Percentiles rank a stretch among this genome's conserved stretches.
phyloP scores from a whole-genome alignment of 1,140 invertebrate genomes.

The Drosophila gunungcola region DNA sequence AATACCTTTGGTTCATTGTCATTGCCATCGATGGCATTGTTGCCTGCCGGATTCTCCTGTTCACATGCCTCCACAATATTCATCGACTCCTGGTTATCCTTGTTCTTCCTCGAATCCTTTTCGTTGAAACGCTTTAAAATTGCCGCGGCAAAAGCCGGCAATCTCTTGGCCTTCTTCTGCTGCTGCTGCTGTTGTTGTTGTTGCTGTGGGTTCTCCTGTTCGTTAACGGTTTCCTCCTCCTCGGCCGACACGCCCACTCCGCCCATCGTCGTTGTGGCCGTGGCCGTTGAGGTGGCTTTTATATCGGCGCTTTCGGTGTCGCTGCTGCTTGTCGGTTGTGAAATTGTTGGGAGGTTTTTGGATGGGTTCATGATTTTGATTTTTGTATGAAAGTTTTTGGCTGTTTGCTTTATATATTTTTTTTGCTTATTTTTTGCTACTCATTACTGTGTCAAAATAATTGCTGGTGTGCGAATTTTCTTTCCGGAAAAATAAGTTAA shows the following conservation, averaged over 20 bases:
- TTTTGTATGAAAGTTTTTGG: constrained; percentile 28
- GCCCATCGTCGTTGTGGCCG: constrained; percentile 63
- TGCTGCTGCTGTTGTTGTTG: constrained; percentile 25
- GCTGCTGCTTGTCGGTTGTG: constrained; percentile 82
- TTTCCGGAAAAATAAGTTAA: constrained; percentile 1
- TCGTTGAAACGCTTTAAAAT: constrained; percentile 80
- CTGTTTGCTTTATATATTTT: constrained; percentile 24
- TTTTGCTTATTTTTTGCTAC: constrained; percentile 32
- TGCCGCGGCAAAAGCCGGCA: constrained; percentile 75
- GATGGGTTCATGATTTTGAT: constrained; percentile 53
- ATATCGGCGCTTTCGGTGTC: constrained; percentile 86
- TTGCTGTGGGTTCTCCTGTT: constrained; percentile 22
- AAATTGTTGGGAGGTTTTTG: constrained; percentile 46
- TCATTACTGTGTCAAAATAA: constrained; percentile 71
- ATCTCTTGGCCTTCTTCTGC: constrained; percentile 66
- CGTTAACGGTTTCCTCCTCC: constrained; percentile 26
- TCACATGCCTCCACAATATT: constrained; percentile 37
- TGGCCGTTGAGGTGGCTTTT: constrained; percentile 74
- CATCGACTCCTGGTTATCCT: constrained; percentile 70
- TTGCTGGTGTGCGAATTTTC: constrained; percentile 48
- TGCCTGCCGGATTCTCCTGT: constrained; percentile 28
- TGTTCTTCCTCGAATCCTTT: constrained; percentile 57
- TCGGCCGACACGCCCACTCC: constrained; percentile 34
- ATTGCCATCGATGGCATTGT: constrained; percentile 74
- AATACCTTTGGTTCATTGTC: constrained; percentile 84